These are phyloP conservation scores for Bujurquina vittata DNA, from an alignment of 2,113 vertebrate genomes.

Conservation along the genomic window DNA sequence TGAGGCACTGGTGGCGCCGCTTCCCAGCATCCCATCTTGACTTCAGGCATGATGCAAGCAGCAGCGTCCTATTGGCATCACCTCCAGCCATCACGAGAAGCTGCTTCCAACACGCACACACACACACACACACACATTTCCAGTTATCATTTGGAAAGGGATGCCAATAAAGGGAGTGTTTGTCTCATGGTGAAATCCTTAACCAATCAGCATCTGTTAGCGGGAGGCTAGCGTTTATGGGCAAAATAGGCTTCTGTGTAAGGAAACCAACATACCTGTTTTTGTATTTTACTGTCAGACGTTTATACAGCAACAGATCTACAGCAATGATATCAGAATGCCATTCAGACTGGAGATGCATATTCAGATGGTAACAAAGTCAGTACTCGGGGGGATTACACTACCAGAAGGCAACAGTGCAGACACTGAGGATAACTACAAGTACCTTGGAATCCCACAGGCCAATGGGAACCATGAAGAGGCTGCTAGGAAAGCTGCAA, in stretches of 20 bases:
- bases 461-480: too few species aligned
- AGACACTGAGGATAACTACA: too few species aligned
- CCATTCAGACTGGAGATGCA: too few species aligned
- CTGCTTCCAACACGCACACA: not conserved
- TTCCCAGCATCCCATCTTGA: not conserved
- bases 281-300: not conserved
- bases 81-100: accelerated
- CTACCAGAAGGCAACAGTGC: too few species aligned
- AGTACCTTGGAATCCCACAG: too few species aligned
- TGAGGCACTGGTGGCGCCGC: too few species aligned
- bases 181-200: not conserved
- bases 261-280: accelerated
- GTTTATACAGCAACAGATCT: too few species aligned
- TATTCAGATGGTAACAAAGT: too few species aligned
- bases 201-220: not conserved
- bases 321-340: too few species aligned
- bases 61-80: not conserved
- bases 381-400: too few species aligned
- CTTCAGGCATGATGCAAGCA: not conserved
- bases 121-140: not conserved
- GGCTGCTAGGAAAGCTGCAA: too few species aligned
- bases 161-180: not conserved
- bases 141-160: not conserved
- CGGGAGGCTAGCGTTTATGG: not conserved
- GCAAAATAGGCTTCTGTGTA: not conserved